These are phyloP conservation scores for Borostomias antarcticus DNA, from an alignment of 2,797 vertebrate species.

Conservation along the genomic window DNA sequence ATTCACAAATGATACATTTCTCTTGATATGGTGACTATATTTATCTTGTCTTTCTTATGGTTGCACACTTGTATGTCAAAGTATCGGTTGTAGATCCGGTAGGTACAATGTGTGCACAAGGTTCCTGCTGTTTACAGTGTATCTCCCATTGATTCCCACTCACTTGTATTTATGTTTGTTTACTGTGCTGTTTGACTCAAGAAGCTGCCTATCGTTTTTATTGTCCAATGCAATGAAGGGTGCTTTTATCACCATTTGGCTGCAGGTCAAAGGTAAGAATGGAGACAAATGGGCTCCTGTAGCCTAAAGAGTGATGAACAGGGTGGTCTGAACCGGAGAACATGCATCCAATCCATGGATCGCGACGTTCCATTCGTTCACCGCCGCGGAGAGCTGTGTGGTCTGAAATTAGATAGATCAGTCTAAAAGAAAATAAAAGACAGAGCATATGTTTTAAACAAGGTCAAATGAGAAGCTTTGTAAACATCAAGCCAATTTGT, in stretches of 20 bases:
- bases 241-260: constrained; percentile 81
- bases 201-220: constrained; percentile 75
- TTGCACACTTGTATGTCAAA: constrained; percentile 34
- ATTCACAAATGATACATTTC: too few species aligned
- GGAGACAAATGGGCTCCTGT: constrained; percentile 74
- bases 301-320: constrained; percentile 68
- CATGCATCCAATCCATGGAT: constrained; percentile 48
- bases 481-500: too few species aligned
- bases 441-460: too few species aligned
- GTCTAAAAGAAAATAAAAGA: too few species aligned
- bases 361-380: constrained; percentile 31
- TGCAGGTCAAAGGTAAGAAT: constrained; percentile 78
- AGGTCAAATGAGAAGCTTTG: too few species aligned
- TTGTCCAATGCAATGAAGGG: constrained; percentile 76
- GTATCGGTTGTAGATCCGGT: constrained; percentile 34
- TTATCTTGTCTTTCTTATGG: constrained; percentile 19
- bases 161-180: constrained; percentile 77
- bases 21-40: constrained; percentile 3
- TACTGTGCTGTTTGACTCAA: constrained; percentile 69
- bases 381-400: not conserved
- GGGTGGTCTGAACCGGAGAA: constrained; percentile 51
- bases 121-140: constrained; percentile 47
- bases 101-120: constrained; percentile 25
- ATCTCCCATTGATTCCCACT: constrained; percentile 70
- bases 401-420: too few species aligned